Evolutionary conservation across 2,888 invertebrate genomes (phyloP).

Genomic region (Leucoptera coffeella): DNA sequence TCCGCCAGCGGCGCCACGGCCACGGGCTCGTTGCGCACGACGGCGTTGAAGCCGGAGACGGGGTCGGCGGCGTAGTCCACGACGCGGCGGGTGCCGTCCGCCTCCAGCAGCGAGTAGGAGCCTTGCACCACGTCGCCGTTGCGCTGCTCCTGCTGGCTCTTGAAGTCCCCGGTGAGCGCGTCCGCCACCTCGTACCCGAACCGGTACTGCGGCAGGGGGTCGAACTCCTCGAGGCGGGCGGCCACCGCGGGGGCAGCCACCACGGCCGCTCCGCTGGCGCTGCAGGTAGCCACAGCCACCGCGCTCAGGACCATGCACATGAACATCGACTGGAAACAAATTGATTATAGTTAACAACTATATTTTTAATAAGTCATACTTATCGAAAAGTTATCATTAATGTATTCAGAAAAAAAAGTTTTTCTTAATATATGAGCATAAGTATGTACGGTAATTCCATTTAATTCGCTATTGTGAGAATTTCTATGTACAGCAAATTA

Average conservation of each 20-base stretch:
- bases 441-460: too few relatives aligned
- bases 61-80: conserved; percentile 37
- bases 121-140: conserved; percentile 50
- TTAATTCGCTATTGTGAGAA: too few relatives aligned
- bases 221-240: conserved; percentile 36
- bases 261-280: conserved; percentile 23
- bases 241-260: conserved; percentile 16
- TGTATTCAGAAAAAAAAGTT: too few relatives aligned
- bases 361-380: too few relatives aligned
- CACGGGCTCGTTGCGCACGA: conserved; percentile 32
- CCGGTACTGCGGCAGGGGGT: conserved; percentile 53
- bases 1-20: conserved; percentile 28
- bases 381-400: too few relatives aligned
- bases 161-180: conserved; percentile 37
- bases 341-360: conserved; percentile 1
- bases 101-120: conserved; percentile 31
- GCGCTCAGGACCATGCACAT: conserved; percentile 29
- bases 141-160: conserved; percentile 41
- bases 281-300: conserved; percentile 25
- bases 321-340: conserved; percentile 29
- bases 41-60: conserved; percentile 34
- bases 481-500: too few relatives aligned
- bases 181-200: conserved; percentile 39
- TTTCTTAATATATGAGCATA: too few relatives aligned
- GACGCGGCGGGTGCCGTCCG: conserved; percentile 32